Base-by-base conservation (phyloP, 1,140 invertebrate species). In the Apolygus lucorum region DNA sequence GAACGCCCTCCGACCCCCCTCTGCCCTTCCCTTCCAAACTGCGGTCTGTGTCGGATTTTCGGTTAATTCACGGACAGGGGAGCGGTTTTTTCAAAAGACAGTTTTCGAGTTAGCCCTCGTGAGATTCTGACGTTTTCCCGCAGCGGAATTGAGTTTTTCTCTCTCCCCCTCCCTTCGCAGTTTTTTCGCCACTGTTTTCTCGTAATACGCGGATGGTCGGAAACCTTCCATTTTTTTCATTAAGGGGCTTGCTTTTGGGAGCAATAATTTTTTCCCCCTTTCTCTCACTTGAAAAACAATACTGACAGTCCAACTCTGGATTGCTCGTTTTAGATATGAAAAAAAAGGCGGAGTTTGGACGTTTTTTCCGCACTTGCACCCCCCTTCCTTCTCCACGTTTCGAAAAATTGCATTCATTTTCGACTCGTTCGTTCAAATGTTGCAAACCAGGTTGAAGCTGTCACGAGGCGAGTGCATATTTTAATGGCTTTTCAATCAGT, bases 41-140 rank as follows among this genome's bases (percentile, higher is more conserved):
- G 64, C 14, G 64, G 27, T 28, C 17, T 34, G 64, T 34, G 64
- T 66, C 64, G 64, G 64, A 66, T 66, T 66, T 66, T 34, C 29
- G 64, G 64, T 66, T 66, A 66, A 66, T 66, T 66, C 64, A 34
- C 34, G 64, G 64, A 66, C 64, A 21, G 64, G 11, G 34, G 34
- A 42, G 34, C 34, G 22, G 54, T 59, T 59, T 59, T 59, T 59
- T 24, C 54, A 21, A 59, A 59, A 59, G 54, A 59, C 54, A 59
- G 54, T 59, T 59, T 59, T 59, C 34, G 54, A 59, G 54, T 59
- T 59, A 24, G 54, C 54, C 54, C 54, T 59, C 54, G 22, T 11
- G 54, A 59, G 54, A 59, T 59, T 59, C 54, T 59, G 54, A 59
- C 54, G 54, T 59, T 59, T 22, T 21, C 22, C 8, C 54, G 4